Evolutionary conservation across 2,113 vertebrate species (phyloP).

Genomic region (Scatophagus argus): DNA sequence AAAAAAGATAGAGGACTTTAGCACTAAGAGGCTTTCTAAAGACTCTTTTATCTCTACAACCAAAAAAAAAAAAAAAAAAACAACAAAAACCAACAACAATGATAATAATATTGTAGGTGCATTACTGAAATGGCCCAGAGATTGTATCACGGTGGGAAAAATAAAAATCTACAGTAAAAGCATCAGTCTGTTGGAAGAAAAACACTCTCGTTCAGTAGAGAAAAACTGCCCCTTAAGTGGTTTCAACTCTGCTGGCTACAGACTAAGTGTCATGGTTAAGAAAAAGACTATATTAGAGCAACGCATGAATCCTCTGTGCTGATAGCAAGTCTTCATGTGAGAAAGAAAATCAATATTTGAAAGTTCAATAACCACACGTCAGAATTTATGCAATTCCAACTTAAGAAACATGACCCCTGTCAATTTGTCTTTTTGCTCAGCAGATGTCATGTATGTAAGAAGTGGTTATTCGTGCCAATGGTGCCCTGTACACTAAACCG

Average conservation of each 20-base stretch:
- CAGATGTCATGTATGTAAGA: conserved; percentile 33
- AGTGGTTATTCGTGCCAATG: conserved; percentile 1
- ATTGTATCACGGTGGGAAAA: background rate
- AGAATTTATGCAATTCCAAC: background rate
- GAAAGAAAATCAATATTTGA: background rate
- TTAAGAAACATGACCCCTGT: background rate
- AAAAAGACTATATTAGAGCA: background rate
- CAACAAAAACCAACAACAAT: too few species aligned
- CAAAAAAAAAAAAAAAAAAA: too few species aligned
- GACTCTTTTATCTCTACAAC: background rate
- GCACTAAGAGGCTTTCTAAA: conserved; percentile 11
- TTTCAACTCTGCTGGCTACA: conserved; percentile 3
- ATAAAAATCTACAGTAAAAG: conserved; percentile 2
- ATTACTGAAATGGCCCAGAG: conserved; percentile 37
- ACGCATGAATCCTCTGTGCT: background rate
- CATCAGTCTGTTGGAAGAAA: background rate
- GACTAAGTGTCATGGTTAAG: background rate
- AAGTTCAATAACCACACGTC: background rate
- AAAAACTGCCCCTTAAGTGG: conserved; percentile 10
- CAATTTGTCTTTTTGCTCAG: conserved; percentile 16
- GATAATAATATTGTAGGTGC: conserved; percentile 16
- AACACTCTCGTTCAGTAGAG: background rate
- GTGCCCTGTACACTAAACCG: conserved; percentile 36
- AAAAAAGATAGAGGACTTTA: background rate
- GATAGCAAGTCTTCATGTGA: background rate